Evolutionary conservation across 37 sponge, comb jelly and placozoan genomes (phyloP).

Genomic region (Hormiphora californensis): DNA sequence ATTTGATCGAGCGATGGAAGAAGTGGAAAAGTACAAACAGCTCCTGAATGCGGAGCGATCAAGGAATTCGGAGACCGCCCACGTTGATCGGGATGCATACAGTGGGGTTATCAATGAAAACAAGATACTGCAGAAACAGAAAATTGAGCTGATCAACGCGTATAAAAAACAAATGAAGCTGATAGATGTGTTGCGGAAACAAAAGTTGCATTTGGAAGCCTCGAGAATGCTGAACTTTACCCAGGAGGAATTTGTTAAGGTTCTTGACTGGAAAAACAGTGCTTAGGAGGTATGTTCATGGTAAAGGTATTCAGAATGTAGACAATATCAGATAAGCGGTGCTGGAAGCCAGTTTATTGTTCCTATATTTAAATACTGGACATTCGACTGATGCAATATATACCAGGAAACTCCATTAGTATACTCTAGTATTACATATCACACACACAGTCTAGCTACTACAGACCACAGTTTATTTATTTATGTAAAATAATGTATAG

Average conservation of each 20-base stretch:
- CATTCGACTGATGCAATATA: no score
- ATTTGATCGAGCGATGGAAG: slow-evolving; percentile 90
- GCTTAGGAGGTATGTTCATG: no score
- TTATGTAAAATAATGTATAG: no score
- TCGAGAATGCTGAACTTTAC: slow-evolving; percentile 87
- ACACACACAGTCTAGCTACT: no score
- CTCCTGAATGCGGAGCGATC: slow-evolving; percentile 49
- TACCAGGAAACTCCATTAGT: no score
- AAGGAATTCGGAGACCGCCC: not conserved
- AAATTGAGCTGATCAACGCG: slow-evolving; percentile 79
- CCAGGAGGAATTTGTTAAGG: slow-evolving; percentile 93
- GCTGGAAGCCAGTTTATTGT: no score
- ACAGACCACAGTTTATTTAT: no score
- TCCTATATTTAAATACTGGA: no score
- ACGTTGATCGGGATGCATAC: slow-evolving; percentile 59
- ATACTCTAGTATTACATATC: no score
- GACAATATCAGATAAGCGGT: no score
- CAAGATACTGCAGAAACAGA: slow-evolving; percentile 83
- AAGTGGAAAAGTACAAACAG: slow-evolving; percentile 79
- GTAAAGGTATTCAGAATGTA: no score
- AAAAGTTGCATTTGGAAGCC: slow-evolving; percentile 98
- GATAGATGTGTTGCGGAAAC: slow-evolving; percentile 90
- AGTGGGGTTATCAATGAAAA: slow-evolving; percentile 66
- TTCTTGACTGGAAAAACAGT: slow-evolving; percentile 83
- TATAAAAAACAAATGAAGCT: slow-evolving; percentile 97